Base-by-base conservation (phyloP, 2,888 invertebrate genomes). In the Julus scanicus region DNA sequence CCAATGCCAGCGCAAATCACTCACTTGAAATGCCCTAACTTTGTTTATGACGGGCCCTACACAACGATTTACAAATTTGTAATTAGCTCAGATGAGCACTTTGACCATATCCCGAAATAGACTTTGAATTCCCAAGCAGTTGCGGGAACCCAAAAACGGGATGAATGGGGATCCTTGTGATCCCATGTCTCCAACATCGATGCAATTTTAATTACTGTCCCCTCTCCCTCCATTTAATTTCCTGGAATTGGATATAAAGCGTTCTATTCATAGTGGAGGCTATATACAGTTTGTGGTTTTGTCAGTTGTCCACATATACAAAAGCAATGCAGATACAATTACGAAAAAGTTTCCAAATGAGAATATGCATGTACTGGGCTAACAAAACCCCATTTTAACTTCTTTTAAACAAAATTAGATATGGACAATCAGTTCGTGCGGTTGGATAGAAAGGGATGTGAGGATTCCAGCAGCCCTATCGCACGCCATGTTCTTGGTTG, bases 201-300 rank as follows among this genome's bases (percentile, higher is more conserved):
- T 71, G 71, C 11, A 71, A n/a, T 71, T 71, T 71, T 71, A 71
- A 71, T 71, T 71, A 29, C 71, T 71, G 71, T n/a, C 71, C 57
- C 71, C 71, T 71, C 11, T 29, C 11, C 4, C 29, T 29, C n/a
- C 71, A 71, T 9, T 9, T 8, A 29, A 71, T 71, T 71, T 71
- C 71, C 29, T 11, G 71, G 71, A n/a, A n/a, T 15, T 53, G 13
- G 6, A 13, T 17, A 63, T 63, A 63, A 63, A 63, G 57, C 57
- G 57, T 17, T 63, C 57, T n/a, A 5, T 63, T 63, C 57, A 63
- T 63, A n/a, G n/a, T 6, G 2, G 4, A 53, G 44, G 44, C 44
- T 9, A n/a, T 11, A 53, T 3, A 44, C 44, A 44, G 15, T 53
- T 11, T 53, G 53, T 53, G 53, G 53, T 53, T 53, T 11, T 53